A percentile compares a stretch with the other conserved stretches of the same genome.
Evolutionary conservation across 2,797 vertebrate genomes (phyloP).

Genomic region (Pangasius krempfi): DNA sequence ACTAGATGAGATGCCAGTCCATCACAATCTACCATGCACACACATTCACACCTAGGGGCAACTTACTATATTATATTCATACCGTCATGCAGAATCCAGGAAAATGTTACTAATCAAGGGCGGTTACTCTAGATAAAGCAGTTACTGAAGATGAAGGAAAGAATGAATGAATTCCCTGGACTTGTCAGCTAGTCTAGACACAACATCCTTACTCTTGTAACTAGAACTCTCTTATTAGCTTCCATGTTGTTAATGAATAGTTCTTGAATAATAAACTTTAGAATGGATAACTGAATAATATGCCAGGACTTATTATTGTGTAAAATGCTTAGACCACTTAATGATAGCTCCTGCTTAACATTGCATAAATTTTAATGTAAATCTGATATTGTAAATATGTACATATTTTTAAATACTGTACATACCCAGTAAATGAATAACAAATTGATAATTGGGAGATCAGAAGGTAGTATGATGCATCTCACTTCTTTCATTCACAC

Average conservation of each 20-base stretch:
- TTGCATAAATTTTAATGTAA: not conserved
- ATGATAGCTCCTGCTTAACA: not conserved
- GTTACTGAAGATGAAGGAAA: not conserved
- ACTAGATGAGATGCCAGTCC: not conserved
- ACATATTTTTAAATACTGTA: not conserved
- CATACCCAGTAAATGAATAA: not conserved
- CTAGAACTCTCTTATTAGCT: slow-evolving; percentile 5
- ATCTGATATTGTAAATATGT: not conserved
- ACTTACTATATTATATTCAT: not conserved
- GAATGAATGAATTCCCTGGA: not conserved
- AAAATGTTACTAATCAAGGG: not conserved
- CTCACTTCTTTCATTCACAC: not conserved
- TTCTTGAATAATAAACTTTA: not conserved
- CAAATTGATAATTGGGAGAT: not conserved
- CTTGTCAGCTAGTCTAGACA: not conserved
- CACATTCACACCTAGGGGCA: not conserved
- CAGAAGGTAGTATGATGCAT: not conserved
- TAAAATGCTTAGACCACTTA: not conserved
- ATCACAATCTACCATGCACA: not conserved
- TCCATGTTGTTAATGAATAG: not conserved
- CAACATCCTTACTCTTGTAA: not conserved
- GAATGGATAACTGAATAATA: not conserved
- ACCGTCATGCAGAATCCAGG: not conserved
- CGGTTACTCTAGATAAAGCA: not conserved
- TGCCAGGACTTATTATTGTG: not conserved